phyloP scores from a whole-genome alignment of 2,797 vertebrate species.

The Pteropus rufus region DNA sequence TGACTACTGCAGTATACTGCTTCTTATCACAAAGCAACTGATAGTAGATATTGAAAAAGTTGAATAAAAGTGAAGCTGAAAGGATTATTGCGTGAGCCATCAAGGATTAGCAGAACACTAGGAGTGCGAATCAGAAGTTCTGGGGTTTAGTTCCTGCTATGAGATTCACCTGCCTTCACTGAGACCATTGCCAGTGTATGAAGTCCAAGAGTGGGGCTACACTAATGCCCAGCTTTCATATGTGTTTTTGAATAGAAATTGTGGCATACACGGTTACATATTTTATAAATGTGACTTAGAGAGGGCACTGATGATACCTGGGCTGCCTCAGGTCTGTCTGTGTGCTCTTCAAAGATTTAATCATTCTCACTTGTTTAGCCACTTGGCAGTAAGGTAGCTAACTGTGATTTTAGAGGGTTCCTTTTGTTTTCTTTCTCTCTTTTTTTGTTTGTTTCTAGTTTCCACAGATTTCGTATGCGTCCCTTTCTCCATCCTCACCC shows the following conservation, averaged over 20 bases:
- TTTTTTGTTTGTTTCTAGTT: not conserved
- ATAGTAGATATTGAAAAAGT: not conserved
- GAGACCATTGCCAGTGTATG: not conserved
- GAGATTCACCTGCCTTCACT: not conserved
- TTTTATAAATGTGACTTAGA: not conserved
- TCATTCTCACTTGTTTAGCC: not conserved
- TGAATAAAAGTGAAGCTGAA: not conserved
- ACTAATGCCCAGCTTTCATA: not conserved
- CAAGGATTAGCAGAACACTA: not conserved
- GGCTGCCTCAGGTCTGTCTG: not conserved
- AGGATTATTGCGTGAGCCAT: not conserved
- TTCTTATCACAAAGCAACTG: not conserved
- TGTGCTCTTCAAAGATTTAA: not conserved
- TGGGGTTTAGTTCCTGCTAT: not conserved
- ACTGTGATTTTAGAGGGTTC: not conserved
- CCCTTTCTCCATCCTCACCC: not conserved
- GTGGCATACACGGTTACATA: not conserved
- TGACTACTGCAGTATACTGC: not conserved
- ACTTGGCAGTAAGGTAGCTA: not conserved
- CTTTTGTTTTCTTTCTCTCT: not conserved
- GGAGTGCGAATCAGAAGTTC: not conserved
- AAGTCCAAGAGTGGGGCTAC: not conserved
- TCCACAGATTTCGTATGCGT: not conserved
- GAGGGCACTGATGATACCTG: not conserved
- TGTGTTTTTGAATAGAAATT: not conserved